Percentiles rank a stretch among this genome's conserved stretches.
Evolutionary conservation across 1,140 invertebrate genomes (phyloP).

Genomic region (Choristoneura fumiferana): DNA sequence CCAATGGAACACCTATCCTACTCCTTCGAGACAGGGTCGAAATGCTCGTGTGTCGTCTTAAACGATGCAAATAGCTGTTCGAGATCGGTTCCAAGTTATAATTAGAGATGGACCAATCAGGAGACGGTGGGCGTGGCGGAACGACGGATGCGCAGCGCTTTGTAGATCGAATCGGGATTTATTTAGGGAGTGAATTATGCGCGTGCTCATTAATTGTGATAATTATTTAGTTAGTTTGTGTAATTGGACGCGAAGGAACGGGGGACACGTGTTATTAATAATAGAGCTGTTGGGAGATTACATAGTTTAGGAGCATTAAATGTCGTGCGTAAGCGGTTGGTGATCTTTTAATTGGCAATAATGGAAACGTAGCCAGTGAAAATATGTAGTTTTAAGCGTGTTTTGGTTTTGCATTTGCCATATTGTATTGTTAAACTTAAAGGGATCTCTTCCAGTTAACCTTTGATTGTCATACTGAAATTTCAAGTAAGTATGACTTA

Average conservation of each 20-base stretch:
- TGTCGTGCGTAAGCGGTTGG: not conserved
- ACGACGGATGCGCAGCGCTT: conserved; percentile 46
- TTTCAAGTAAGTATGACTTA: too few species aligned
- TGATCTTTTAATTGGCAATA: not conserved
- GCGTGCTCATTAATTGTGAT: conserved; percentile 70
- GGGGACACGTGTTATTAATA: conserved; percentile 31
- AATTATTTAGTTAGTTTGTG: conserved; percentile 73
- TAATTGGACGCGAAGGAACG: conserved; percentile 67
- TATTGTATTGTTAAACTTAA: too few species aligned
- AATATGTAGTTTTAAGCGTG: too few species aligned
- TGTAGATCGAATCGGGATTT: conserved; percentile 57
- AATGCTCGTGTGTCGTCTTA: conserved; percentile 35
- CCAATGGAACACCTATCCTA: conserved; percentile 30
- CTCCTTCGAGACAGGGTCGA: conserved; percentile 20
- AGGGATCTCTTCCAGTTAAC: too few species aligned
- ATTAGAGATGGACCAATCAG: conserved; percentile 70
- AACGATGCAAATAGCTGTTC: conserved; percentile 72
- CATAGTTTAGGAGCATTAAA: conserved; percentile 20
- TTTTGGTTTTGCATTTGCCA: too few species aligned
- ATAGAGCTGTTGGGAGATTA: conserved; percentile 22
- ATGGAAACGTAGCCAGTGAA: too few species aligned
- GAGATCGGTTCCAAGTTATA: conserved; percentile 59
- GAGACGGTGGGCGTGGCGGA: conserved; percentile 49
- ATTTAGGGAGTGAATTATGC: conserved; percentile 69
- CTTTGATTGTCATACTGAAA: too few species aligned